Evolutionary conservation across 2,113 vertebrate genomes (phyloP).

Genomic region (Callocephalon fimbriatum): DNA sequence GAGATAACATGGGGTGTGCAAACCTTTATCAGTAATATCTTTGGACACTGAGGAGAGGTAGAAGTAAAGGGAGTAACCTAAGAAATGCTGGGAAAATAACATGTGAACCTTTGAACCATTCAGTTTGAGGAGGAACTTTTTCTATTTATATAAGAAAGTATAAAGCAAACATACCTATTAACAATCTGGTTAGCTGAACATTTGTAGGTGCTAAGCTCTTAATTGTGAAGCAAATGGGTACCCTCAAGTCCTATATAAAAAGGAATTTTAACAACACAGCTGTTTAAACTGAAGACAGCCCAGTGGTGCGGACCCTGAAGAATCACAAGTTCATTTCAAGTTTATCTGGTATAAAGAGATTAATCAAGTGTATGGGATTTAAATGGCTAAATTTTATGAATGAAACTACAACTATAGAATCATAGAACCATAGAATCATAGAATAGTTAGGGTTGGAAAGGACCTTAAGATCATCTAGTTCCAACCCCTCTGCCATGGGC

Average conservation of each 20-base stretch:
- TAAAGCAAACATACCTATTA: slow-evolving; percentile 50
- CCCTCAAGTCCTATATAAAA: slow-evolving; percentile 31
- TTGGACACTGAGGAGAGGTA: background rate
- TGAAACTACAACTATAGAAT: background rate
- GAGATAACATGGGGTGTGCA: background rate
- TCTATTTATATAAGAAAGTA: background rate
- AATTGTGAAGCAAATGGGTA: slow-evolving; percentile 35
- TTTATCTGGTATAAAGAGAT: background rate
- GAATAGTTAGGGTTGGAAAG: too few species aligned
- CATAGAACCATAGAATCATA: too few species aligned
- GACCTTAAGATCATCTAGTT: too few species aligned
- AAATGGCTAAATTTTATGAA: background rate
- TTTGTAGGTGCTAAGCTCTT: slow-evolving; percentile 26
- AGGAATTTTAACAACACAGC: slow-evolving; percentile 19
- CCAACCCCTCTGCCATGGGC: too few species aligned
- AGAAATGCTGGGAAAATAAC: background rate
- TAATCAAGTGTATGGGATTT: background rate
- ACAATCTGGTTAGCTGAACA: slow-evolving; percentile 50
- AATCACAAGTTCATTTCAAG: slow-evolving; percentile 1
- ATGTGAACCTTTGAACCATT: slow-evolving; percentile 1
- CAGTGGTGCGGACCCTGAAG: background rate
- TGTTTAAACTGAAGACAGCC: slow-evolving; percentile 23
- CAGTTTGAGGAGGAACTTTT: background rate
- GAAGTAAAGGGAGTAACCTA: background rate
- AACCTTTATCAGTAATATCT: background rate